phyloP scores from a whole-genome alignment of 2,888 invertebrate genomes.

The Temnothorax ravouxi region DNA sequence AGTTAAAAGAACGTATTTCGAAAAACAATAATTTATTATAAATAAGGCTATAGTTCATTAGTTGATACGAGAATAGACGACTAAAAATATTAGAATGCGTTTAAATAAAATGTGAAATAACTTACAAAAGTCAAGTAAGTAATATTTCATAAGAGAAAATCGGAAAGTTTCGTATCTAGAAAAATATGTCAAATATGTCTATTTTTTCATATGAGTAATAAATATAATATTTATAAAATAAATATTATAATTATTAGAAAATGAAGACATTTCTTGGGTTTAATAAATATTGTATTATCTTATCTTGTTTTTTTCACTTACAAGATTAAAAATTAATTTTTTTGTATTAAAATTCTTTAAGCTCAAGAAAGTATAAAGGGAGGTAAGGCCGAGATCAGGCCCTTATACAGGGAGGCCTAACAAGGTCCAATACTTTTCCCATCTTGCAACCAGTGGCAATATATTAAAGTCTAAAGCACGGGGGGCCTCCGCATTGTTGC shows the following conservation, averaged over 20 bases:
- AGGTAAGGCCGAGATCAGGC: constrained; percentile 72
- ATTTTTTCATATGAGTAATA: neutral
- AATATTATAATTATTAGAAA: neutral
- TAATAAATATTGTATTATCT: constrained; percentile 3
- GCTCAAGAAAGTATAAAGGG: constrained; percentile 79
- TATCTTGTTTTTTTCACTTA: neutral
- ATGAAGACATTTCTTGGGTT: neutral
- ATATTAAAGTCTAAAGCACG: constrained; percentile 85
- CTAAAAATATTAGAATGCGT: neutral
- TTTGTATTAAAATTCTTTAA: constrained; percentile 85
- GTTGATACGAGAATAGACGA: neutral
- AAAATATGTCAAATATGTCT: constrained; percentile 4
- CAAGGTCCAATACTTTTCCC: constrained; percentile 85
- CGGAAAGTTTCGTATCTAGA: neutral
- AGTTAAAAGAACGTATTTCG: neutral
- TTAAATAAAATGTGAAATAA: neutral
- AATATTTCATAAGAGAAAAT: neutral
- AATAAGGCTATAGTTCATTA: neutral
- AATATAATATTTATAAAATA: neutral
- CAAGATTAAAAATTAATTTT: neutral
- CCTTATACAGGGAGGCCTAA: constrained; percentile 86
- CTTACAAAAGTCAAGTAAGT: neutral
- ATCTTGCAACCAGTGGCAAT: constrained; percentile 82
- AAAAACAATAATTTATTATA: constrained; percentile 14
- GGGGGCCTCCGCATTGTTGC: constrained; percentile 85